Conservation (phyloP, 2,113 vertebrate species). For the Scytalopus superciliaris region DNA sequence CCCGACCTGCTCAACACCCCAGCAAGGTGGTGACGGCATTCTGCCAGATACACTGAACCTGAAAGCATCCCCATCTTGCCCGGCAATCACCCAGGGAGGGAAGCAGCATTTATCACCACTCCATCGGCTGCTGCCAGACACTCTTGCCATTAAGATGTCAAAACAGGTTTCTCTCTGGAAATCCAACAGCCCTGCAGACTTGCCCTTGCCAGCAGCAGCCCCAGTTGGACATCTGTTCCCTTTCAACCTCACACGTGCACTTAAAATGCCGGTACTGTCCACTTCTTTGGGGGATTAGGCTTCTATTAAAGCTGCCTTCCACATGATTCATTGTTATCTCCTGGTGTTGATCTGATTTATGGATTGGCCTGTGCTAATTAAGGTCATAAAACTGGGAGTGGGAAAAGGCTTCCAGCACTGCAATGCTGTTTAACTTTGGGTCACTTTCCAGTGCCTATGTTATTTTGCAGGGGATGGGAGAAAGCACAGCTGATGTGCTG, state of each 20-base stretch:
- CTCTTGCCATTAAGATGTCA: slow-evolving; percentile 58
- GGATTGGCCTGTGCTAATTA: slow-evolving; percentile 53
- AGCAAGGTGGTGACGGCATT: background rate
- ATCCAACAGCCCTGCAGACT: slow-evolving; percentile 21
- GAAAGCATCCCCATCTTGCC: background rate
- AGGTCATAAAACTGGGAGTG: slow-evolving; percentile 48
- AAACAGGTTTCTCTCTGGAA: slow-evolving; percentile 58
- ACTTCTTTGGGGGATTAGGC: slow-evolving; percentile 37
- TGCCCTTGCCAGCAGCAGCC: slow-evolving; percentile 10
- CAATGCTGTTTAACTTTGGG: background rate
- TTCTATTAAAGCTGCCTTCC: slow-evolving; percentile 47
- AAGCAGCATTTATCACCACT: slow-evolving; percentile 23
- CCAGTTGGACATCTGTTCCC: slow-evolving; percentile 52
- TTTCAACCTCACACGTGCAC: slow-evolving; percentile 57
- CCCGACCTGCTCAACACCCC: background rate
- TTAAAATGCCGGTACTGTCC: slow-evolving; percentile 37
- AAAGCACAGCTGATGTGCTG: background rate
- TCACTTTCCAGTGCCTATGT: background rate
- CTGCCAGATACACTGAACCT: background rate
- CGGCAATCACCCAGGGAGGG: background rate
- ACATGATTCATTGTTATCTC: slow-evolving; percentile 40
- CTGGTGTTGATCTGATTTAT: slow-evolving; percentile 65
- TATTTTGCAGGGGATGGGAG: background rate
- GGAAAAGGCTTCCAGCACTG: slow-evolving; percentile 55
- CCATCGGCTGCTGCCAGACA: background rate